Evolutionary conservation across 2,797 vertebrate genomes (phyloP).

Genomic region (Sarcoramphus papa): DNA sequence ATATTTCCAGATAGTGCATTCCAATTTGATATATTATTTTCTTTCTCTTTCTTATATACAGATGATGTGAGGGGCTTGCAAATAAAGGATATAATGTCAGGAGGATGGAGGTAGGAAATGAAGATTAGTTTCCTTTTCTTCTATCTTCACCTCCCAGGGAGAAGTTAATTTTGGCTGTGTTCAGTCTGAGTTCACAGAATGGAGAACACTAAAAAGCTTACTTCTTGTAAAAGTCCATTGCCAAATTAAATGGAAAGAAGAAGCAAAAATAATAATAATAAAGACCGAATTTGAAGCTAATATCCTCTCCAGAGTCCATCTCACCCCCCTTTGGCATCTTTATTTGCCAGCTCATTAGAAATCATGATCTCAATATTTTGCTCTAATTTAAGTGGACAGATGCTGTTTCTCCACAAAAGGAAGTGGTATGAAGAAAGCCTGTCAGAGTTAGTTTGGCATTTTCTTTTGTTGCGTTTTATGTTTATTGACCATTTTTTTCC

Average conservation of each 20-base stretch:
- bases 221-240: constrained; percentile 48
- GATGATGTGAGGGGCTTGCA: not conserved
- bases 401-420: constrained; percentile 29
- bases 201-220: constrained; percentile 45
- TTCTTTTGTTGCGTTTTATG: constrained; percentile 43
- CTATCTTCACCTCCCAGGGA: constrained; percentile 31
- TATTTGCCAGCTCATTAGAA: constrained; percentile 50
- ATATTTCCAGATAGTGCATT: constrained; percentile 6
- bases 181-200: constrained; percentile 58
- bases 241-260: constrained; percentile 63
- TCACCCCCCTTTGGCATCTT: constrained; percentile 41
- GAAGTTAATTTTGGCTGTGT: constrained; percentile 58
- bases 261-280: constrained; percentile 47
- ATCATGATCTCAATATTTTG: constrained; percentile 11
- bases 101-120: not conserved
- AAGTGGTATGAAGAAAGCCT: constrained; percentile 43
- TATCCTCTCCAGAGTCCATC: constrained; percentile 40
- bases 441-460: constrained; percentile 33
- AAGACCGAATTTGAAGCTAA: constrained; percentile 43
- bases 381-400: constrained; percentile 41
- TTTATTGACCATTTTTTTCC: constrained; percentile 2
- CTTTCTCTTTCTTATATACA: not conserved
- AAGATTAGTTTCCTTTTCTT: constrained; percentile 49
- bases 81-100: constrained; percentile 2
- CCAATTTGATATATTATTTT: not conserved